Percentiles rank a stretch among this genome's conserved stretches.
Evolutionary conservation across 2,888 invertebrate species (phyloP).

Genomic region (Spodoptera exigua): DNA sequence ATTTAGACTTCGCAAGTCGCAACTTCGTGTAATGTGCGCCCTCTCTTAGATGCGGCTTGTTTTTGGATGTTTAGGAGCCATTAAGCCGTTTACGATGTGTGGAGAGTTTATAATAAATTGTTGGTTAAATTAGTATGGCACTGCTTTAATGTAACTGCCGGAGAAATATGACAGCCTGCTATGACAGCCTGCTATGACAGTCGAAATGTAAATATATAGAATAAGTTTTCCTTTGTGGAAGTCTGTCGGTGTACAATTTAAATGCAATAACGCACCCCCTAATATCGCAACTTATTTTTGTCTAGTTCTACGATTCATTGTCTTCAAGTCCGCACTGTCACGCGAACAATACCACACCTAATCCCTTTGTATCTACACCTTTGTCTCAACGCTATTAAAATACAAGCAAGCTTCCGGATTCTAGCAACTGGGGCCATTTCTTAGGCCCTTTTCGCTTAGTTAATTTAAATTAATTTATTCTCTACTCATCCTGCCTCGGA

Average conservation of each 20-base stretch:
- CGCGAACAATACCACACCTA: slow-evolving; percentile 76
- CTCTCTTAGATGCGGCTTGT: slow-evolving; percentile 41
- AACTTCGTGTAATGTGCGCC: slow-evolving; percentile 44
- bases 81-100: slow-evolving; percentile 53
- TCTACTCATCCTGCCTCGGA: slow-evolving; percentile 71
- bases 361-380: slow-evolving; percentile 81
- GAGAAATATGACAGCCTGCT: slow-evolving; percentile 25
- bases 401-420: slow-evolving; percentile 79
- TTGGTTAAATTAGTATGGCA: slow-evolving; percentile 45
- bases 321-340: slow-evolving; percentile 61
- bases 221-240: slow-evolving; percentile 20
- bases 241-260: slow-evolving; percentile 22
- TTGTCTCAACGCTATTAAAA: slow-evolving; percentile 81
- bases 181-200: slow-evolving; percentile 29
- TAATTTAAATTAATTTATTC: slow-evolving; percentile 87
- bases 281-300: slow-evolving; percentile 54
- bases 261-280: slow-evolving; percentile 41
- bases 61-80: slow-evolving; percentile 50
- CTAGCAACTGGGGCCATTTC: slow-evolving; percentile 77
- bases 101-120: slow-evolving; percentile 55
- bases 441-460: slow-evolving; percentile 82
- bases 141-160: slow-evolving; percentile 25
- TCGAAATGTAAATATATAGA: slow-evolving; percentile 28
- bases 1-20: slow-evolving; percentile 71
- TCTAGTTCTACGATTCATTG: slow-evolving; percentile 63